Conservation (phyloP, 2,797 vertebrate species). For the Mycteria americana region DNA sequence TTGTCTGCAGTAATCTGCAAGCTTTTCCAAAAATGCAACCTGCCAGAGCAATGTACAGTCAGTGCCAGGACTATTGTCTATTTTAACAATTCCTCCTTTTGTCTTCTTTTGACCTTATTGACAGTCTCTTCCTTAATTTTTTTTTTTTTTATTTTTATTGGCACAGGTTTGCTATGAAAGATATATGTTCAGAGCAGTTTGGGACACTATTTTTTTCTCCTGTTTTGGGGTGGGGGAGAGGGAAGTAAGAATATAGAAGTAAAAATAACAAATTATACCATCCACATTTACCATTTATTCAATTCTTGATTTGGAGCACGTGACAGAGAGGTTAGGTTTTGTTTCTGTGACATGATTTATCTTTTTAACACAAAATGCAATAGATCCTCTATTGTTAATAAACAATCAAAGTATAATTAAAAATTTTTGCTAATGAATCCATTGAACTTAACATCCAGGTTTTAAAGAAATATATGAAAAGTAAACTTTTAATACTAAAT, state of each 20-base stretch:
- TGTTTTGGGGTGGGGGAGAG: neutral
- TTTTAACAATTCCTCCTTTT: neutral
- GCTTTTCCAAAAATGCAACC: neutral
- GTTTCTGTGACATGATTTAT: neutral
- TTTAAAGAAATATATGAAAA: neutral
- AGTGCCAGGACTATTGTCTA: neutral
- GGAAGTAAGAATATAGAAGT: neutral
- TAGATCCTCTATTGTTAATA: neutral
- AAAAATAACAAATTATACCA: neutral
- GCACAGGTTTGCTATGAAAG: neutral
- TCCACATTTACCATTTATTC: neutral
- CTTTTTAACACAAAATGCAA: neutral
- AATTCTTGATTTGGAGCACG: neutral
- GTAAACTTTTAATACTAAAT: neutral
- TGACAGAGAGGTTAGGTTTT: neutral
- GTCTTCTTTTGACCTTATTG: neutral
- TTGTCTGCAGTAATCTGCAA: neutral
- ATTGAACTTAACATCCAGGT: neutral
- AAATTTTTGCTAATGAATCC: accelerated
- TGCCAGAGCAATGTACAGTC: neutral
- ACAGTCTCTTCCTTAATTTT: neutral
- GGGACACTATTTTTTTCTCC: neutral
- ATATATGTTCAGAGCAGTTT: neutral
- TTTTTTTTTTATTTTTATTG: neutral
- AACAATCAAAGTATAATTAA: neutral